Evolutionary conservation across 2,113 vertebrate genomes (phyloP), one percentile per base, ranked within the genome.

Genomic region (Megaceryle torquata): DNA sequence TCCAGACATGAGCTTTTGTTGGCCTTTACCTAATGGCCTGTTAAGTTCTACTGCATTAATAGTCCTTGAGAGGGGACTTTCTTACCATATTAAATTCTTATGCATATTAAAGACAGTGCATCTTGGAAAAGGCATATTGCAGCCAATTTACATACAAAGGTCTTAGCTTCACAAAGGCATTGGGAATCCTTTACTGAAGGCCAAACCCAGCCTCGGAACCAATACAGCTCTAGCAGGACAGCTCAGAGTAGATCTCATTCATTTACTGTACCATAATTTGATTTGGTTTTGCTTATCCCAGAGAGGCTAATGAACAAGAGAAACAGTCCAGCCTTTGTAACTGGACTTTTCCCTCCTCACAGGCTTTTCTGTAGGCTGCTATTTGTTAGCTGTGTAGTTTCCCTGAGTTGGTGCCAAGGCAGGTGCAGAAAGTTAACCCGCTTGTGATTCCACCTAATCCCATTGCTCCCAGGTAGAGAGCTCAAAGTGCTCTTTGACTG

Each of bases 321-420:
- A 17, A 72, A 43, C 0, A 1, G 13, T 16, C 28, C 41, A 84
- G 11, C 3, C 17, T 74, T n/a, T 68, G 13, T 2, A 10, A 31
- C 0, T 67, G 56, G 53, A 31, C 4, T 77, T 84, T 51, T 15
- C 2, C 1, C 0, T 46, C 16, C 48, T 44, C 65, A 63, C 9
- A n/a, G 21, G 41, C 19, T 83, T 56, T 86, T 50, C 67, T 78
- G 46, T 15, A 71, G 43, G 12, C 43, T 81, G 63, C n/a, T 64
- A 39, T 6, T 37, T 1, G 4, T 39, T 39, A 85, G 67, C 64
- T 67, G 33, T n/a, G 81, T 56, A 48, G 28, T 48, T 91, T 60
- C 56, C 70, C 69, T 65, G 59, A 44, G 8, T 64, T 63, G 88
- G n/a, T 19, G 72, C 60, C 68, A 70, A 86, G 57, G 54, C 26